Evolutionary conservation across 2,797 vertebrate genomes (phyloP), one percentile per base, ranked within the genome.

Genomic region (Aphelocoma californica): DNA sequence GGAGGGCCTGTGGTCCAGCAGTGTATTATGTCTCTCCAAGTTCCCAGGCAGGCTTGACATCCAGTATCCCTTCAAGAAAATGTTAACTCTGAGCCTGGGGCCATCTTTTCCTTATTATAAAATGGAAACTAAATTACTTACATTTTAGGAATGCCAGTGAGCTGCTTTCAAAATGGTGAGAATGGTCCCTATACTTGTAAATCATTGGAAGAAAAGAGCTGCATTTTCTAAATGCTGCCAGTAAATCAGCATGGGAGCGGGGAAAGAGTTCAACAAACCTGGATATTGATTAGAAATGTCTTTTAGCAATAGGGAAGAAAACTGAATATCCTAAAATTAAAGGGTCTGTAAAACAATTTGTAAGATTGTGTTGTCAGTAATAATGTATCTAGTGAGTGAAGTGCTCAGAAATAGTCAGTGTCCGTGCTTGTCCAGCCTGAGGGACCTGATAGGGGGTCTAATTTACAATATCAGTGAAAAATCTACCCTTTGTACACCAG

Each of bases 281-380:
- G 32, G 71, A 36, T 79, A 94, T 95, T 86, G 94, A 90, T 92
- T 92, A 90, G 56, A 77, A 94, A 88, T 81, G 12, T 83, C 47
- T 90, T 94, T 83, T 45, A 79, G 36, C 58, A 86, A 78, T 45
- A 62, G 32, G 26, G 21, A 86, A 83, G 53, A 88, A 93, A 94
- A 53, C 0, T 4, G 21, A 72, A 74, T 84, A 79, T 77, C 64
- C 60, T 88, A 81, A 84, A 96, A 93, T 93, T 81, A 86, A 74
- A 42, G 70, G 64, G 10, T 96, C 78, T 86, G 34, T 31, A 82
- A 91, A 93, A 75, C 53, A 86, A 84, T 92, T 85, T 64, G 60
- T 70, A 78, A 79, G 53, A 82, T 54, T 94, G 6, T 60, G 38
- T 80, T 92, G 53, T 66, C 77, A 58, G 32, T 90, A 84, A 90